Evolutionary conservation across 2,888 invertebrate genomes (phyloP), one percentile per base, ranked within the genome.

Genomic region (Diaprepes abbreviatus): DNA sequence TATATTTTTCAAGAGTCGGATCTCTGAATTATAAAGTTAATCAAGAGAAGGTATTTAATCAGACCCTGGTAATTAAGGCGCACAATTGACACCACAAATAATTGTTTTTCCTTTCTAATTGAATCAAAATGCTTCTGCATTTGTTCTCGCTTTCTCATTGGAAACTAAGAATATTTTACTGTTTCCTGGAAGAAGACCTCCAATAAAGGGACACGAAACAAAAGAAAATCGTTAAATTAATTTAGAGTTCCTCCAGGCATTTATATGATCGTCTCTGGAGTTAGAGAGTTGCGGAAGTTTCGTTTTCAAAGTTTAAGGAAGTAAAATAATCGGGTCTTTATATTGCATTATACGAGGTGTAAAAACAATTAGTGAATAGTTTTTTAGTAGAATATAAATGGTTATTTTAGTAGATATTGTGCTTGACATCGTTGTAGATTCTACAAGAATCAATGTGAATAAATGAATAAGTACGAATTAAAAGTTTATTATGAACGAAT

Each of bases 201-300:
- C 43, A 21, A 62, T 50, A 52, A 48, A 40, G 38, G 52, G 40
- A 40, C 59, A 19, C 14, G 31, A 52, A 66, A 66, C 31, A 66
- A 67, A 60, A 36, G 60, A 60, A 60, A 60, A 60, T 54, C 54
- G 60, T 19, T 35, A 54, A 67, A 67, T 67, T 67, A 67, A 59
- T 67, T 60, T 67, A 40, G 40, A 59, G 35, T 60, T 52, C 43
- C 60, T 28, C 50, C 28, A 24, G 66, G 59, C 59, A 33, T 54
- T 60, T 40, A 57, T 33, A 19, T 12, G 65, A 65, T 65, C 43
- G 55, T 55, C 55, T 31, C 17, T 50, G 21, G 52, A 43, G 38
- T 21, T 52, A 7, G 10, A 38, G 14, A 24, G 24, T 24, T 24
- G 24, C n/a, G n/a, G 48, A 38, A 24, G 62, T 36, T 62, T 62